Evolutionary conservation across 1,140 invertebrate genomes (phyloP), one percentile per base, ranked within the genome.

Genomic region (Hycleus phaleratus): DNA sequence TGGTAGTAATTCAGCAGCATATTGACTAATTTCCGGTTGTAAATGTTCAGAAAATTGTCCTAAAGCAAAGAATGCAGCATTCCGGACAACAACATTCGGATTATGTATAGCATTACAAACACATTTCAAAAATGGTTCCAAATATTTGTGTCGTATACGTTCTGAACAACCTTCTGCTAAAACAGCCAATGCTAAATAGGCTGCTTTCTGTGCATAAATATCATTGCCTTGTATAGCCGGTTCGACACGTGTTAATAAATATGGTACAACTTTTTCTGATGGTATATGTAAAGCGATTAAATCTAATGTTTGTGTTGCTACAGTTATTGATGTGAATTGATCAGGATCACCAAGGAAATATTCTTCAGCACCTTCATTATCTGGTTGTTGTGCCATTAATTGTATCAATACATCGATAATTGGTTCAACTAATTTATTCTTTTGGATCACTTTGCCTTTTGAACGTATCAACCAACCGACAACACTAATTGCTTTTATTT

Each of bases 21-120:
- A 90, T 49, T 84, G 80, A 50, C 83, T 87, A 26, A 92, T 88
- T 10, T 82, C 80, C 90, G 86, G n/a, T 72, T 91, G 89, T 18
- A 93, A 72, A 77, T 86, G 81, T 72, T 92, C 88, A 0, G 88
- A 84, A 71, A 91, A 91, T 70, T 91, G 88, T 0, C 88, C 90
- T 1, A 92, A 74, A 1, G 88, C 85, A 75, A 88, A 92, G 8
- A 93, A 78, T 0, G 88, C 88, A 4, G 86, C 82, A 73, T 87
- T 87, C 38, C 85, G 77, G 2, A 90, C 87, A 9, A 81, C 69
- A 0, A 77, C 74, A 46, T 79, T 74, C 2, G 74, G 66, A 75
- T 88, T 82, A 6, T 75, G 78, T 38, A 92, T 85, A 11, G 89
- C 90, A 57, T 78, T 73, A 66, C 83, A 84, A 25, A 90, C 82